Evolutionary conservation across 2,797 vertebrate species (phyloP).

Genomic region (Lithobates sylvaticus): DNA sequence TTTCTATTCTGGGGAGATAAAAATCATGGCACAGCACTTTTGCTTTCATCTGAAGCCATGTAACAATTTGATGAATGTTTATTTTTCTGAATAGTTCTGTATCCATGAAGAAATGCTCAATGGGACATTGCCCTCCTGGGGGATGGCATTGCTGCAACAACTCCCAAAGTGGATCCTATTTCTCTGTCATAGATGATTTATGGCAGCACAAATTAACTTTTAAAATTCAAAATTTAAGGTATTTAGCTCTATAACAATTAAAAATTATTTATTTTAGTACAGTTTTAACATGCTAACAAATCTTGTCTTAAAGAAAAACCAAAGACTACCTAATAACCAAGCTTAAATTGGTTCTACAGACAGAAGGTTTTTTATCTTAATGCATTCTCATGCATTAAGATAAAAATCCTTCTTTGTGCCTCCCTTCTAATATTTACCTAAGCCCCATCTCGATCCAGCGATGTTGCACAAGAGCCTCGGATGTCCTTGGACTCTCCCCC

Average conservation of each 20-base stretch:
- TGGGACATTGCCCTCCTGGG: slow-evolving; percentile 32
- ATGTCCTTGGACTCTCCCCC: too few relatives aligned
- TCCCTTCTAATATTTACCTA: too few relatives aligned
- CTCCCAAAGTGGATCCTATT: slow-evolving; percentile 31
- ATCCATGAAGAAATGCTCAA: slow-evolving; percentile 48
- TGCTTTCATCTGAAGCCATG: slow-evolving; percentile 54
- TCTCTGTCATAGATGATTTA: slow-evolving; percentile 19
- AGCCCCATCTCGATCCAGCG: too few relatives aligned
- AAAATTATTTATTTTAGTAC: slow-evolving; percentile 5
- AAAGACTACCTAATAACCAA: too few relatives aligned
- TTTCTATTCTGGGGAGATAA: background rate
- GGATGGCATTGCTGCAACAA: slow-evolving; percentile 5
- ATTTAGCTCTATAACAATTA: slow-evolving; percentile 27
- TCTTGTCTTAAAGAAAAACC: too few relatives aligned
- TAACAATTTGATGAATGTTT: slow-evolving; percentile 43
- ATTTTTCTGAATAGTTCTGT: slow-evolving; percentile 51
- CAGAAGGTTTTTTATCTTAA: too few relatives aligned
- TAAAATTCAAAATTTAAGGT: slow-evolving; percentile 19
- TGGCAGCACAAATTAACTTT: slow-evolving; percentile 20
- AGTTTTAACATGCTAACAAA: background rate
- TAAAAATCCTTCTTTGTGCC: too few relatives aligned
- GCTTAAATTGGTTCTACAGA: too few relatives aligned
- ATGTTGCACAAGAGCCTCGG: too few relatives aligned
- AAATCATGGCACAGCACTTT: slow-evolving; percentile 10
- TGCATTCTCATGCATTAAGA: too few relatives aligned